A percentile compares a stretch with the other conserved stretches of the same genome.
These are phyloP conservation scores for Cyanistes caeruleus DNA, from an alignment of 2,113 vertebrate species.

Conservation along the genomic window DNA sequence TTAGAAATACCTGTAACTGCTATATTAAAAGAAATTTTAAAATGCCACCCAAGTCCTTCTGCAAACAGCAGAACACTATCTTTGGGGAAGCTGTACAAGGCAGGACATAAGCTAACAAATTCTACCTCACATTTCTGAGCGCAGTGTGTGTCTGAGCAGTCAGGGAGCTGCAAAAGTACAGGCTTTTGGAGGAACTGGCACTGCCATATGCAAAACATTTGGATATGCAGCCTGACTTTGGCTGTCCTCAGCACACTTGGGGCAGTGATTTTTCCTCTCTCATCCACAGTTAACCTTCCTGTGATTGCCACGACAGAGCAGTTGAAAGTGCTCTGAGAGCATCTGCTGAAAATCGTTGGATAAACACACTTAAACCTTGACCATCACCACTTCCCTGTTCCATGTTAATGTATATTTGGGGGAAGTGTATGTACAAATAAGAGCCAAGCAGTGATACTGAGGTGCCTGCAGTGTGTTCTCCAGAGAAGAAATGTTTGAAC, in stretches of 20 bases:
- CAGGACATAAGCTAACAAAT: neutral
- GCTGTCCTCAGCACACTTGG: fast-evolving
- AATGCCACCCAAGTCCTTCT: neutral
- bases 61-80: neutral
- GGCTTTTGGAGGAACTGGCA: neutral
- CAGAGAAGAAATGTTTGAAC: neutral
- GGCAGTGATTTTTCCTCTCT: neutral
- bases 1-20: neutral
- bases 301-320: neutral
- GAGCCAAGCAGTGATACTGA: neutral
- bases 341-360: neutral
- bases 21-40: neutral
- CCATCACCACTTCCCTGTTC: neutral
- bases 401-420: neutral
- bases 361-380: neutral
- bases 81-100: neutral
- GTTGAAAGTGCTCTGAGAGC: neutral
- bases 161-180: fast-evolving
- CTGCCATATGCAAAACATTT: neutral
- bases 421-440: neutral
- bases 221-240: neutral
- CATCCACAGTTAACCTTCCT: neutral
- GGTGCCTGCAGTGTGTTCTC: neutral
- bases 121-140: neutral
- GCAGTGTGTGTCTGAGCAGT: fast-evolving